Base-by-base conservation (phyloP, 2,888 invertebrate species). In the Eupsilia transversa region DNA sequence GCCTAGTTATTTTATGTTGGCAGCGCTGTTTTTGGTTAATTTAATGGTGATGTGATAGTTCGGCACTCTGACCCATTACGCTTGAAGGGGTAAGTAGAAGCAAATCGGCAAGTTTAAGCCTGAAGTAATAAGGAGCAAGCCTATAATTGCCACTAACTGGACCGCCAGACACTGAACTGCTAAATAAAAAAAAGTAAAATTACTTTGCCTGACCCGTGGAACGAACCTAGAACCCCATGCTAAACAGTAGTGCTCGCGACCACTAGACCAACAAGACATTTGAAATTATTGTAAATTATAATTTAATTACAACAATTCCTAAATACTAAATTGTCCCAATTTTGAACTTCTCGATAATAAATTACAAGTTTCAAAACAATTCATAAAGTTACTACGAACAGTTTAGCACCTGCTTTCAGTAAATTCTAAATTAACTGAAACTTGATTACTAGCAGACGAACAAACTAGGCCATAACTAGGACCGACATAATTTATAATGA, bases 341-440 rank as follows among this genome's bases (percentile, higher is more conserved):
- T 74, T 35, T 30, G 41, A 64, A 76, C 35, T 59, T 75, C 49
- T 56, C 27, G 20, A 74, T 65, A 77, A 60, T 68, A 67, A 68
- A 76, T 75, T 46, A 60, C 52, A 35, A 49, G 49, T 78, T 82
- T 35, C n/a, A 23, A 70, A 79, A 67, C 63, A 65, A 66, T 67
- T 54, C 14, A 56, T 60, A 38, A 83, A 80, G 63, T 66, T 3
- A 60, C 52, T 23, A 27, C 67, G 57, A 57, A 77, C 46, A 59
- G 52, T 30, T 27, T 33, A 43, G 33, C 82, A 82, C 74, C 82
- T 77, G 81, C 27, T 59, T 66, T 69, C 30, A 69, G 52, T 52
- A 17, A 69, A 73, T 41, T 77, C 46, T 70, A 70, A 72, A 84
- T 83, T 73, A 71, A 69, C 70, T 60, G 23, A 60, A 77, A 82